Conservation (phyloP, 2,113 vertebrate genomes). For the Phodopus roborovskii region DNA sequence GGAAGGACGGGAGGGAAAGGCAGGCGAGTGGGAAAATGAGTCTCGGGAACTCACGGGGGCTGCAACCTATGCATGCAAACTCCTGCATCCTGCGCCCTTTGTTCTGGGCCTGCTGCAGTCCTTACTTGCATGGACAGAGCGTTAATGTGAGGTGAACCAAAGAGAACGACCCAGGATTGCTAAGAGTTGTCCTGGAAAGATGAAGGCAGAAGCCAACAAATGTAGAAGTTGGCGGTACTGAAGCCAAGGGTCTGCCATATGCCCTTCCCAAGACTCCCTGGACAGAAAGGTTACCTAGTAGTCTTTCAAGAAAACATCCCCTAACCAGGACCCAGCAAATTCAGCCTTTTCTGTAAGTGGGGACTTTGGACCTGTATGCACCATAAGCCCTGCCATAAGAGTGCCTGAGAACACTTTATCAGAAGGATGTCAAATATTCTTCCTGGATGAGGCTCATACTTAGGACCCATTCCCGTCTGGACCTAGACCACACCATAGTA, state of each 20-base stretch:
- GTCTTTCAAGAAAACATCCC: neutral
- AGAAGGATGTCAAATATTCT: neutral
- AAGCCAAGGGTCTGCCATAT: neutral
- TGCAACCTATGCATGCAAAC: neutral
- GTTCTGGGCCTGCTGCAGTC: neutral
- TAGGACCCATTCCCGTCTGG: neutral
- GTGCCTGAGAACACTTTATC: neutral
- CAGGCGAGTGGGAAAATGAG: neutral
- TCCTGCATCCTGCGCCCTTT: accelerated
- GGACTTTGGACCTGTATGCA: neutral
- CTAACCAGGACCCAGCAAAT: neutral
- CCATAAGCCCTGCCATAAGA: too few relatives aligned
- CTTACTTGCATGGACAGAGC: neutral
- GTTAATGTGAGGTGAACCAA: too few relatives aligned
- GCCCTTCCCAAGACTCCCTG: neutral
- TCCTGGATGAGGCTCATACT: neutral
- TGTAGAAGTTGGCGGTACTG: neutral
- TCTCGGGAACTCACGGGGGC: neutral
- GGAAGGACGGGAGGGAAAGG: neutral
- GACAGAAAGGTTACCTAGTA: neutral
- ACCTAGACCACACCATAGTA: neutral
- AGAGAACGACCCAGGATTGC: neutral
- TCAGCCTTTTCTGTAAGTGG: neutral
- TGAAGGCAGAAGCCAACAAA: neutral
- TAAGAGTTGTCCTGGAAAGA: neutral